Percentiles rank a stretch among this genome's conserved stretches.
Conservation (phyloP, 2,888 invertebrate genomes). For the Athrips mouffetella region DNA sequence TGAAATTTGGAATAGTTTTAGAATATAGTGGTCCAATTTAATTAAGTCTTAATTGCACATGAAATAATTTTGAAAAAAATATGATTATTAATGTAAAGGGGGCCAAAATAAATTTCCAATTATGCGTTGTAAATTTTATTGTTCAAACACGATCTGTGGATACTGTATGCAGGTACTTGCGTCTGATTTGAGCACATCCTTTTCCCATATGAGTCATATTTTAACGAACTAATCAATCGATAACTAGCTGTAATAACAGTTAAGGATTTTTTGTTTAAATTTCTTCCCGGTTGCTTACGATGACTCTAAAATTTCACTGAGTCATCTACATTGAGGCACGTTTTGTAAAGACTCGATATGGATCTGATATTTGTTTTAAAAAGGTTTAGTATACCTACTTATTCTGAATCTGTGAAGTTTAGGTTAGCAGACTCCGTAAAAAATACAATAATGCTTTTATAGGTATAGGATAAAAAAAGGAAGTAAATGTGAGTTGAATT, state of each 20-base stretch:
- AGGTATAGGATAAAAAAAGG: too few species aligned
- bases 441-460: too few species aligned
- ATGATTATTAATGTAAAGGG: too few species aligned
- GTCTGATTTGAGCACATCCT: too few species aligned
- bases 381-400: neutral
- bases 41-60: too few species aligned
- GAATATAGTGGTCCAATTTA: too few species aligned
- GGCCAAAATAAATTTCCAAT: too few species aligned
- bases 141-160: neutral
- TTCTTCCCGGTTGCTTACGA: neutral
- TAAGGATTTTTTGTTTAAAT: neutral
- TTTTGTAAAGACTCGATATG: neutral
- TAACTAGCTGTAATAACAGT: constrained; percentile 5
- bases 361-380: neutral
- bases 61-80: too few species aligned
- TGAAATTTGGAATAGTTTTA: too few species aligned
- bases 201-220: neutral
- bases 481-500: too few species aligned
- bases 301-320: constrained; percentile 1
- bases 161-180: neutral
- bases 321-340: neutral
- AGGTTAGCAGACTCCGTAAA: too few species aligned
- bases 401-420: neutral
- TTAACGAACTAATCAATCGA: neutral
- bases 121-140: neutral